Evolutionary conservation across 1,140 invertebrate genomes (phyloP).

Genomic region (Leucophenga varia): DNA sequence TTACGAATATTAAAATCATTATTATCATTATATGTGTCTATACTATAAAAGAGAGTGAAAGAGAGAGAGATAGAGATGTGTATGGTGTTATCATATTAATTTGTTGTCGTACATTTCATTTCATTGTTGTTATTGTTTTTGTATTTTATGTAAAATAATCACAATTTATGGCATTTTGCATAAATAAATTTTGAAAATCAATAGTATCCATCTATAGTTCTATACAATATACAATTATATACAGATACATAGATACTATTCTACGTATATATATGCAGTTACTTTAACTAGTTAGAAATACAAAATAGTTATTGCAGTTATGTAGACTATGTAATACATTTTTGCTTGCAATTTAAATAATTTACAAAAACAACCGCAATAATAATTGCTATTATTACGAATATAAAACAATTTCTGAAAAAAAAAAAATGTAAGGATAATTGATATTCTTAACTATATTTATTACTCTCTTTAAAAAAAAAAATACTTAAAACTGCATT

Average conservation of each 20-base stretch:
- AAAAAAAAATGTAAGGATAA: too few relatives aligned
- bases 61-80: background rate
- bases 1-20: too few relatives aligned
- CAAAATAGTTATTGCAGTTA: constrained; percentile 27
- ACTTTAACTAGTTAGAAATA: constrained; percentile 14
- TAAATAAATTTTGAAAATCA: constrained; percentile 52
- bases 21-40: constrained; percentile 37
- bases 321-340: constrained; percentile 32
- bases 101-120: constrained; percentile 15
- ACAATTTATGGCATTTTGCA: constrained; percentile 53
- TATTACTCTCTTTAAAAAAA: too few relatives aligned
- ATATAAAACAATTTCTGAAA: too few relatives aligned
- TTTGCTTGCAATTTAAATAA: constrained; percentile 17
- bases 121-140: too few relatives aligned
- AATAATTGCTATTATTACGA: too few relatives aligned
- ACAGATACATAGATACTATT: constrained; percentile 1
- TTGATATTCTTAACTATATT: too few relatives aligned
- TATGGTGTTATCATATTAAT: background rate
- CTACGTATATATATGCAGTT: constrained; percentile 17
- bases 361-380: background rate
- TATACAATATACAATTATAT: too few relatives aligned
- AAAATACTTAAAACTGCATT: too few relatives aligned
- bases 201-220: too few relatives aligned
- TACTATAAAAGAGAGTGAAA: constrained; percentile 15
- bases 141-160: constrained; percentile 53